Conservation (phyloP, 2,113 vertebrate species). For the Ammodytes marinus region DNA sequence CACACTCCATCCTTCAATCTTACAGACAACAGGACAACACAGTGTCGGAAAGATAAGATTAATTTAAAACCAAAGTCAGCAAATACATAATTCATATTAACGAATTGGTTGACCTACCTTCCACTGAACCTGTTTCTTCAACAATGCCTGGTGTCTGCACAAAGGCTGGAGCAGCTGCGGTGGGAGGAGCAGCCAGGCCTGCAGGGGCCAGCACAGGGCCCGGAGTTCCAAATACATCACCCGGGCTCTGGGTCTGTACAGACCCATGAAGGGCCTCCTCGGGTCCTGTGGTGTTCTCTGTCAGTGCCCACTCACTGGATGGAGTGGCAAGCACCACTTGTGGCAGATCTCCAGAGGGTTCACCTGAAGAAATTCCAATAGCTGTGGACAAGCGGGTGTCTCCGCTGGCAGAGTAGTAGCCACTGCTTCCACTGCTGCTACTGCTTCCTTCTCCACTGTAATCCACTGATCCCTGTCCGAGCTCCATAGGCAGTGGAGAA, state of each 20-base stretch:
- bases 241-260: slow-evolving; percentile 59
- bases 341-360: slow-evolving; percentile 72
- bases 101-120: slow-evolving; percentile 55
- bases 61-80: neutral
- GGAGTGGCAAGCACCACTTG: slow-evolving; percentile 69
- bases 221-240: slow-evolving; percentile 17
- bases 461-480: slow-evolving; percentile 81
- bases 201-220: slow-evolving; percentile 29
- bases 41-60: neutral
- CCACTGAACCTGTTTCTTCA: slow-evolving; percentile 30
- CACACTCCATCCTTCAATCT: neutral
- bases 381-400: slow-evolving; percentile 45
- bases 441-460: slow-evolving; percentile 67
- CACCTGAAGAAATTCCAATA: slow-evolving; percentile 51
- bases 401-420: slow-evolving; percentile 74
- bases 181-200: slow-evolving; percentile 53
- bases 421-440: slow-evolving; percentile 49
- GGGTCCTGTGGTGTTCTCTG: slow-evolving; percentile 54
- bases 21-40: neutral
- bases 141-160: slow-evolving; percentile 39
- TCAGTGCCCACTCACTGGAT: slow-evolving; percentile 70
- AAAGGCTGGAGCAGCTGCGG: slow-evolving; percentile 45
- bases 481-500: slow-evolving; percentile 79
- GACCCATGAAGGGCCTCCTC: slow-evolving; percentile 62
- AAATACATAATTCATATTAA: neutral